phyloP scores from a whole-genome alignment of 2,888 invertebrate genomes.

The Drosophila vallismaia region DNA sequence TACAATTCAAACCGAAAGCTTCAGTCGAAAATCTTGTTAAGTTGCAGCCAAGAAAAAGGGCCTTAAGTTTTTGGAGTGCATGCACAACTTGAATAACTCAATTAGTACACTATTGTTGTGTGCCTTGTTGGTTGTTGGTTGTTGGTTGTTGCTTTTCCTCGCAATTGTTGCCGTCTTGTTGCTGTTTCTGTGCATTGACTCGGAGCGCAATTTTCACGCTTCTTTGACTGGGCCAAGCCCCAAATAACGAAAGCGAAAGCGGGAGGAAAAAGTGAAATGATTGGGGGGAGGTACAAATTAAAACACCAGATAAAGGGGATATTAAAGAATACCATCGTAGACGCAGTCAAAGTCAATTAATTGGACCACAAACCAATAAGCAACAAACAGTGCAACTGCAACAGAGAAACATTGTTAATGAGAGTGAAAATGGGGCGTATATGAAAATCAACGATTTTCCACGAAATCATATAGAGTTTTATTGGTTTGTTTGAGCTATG shows the following conservation, averaged over 20 bases:
- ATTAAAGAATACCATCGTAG: slow-evolving; percentile 5
- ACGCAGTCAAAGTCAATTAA: slow-evolving; percentile 11
- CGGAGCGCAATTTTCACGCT: slow-evolving; percentile 69
- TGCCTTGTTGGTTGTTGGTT: slow-evolving; percentile 2
- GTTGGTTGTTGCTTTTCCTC: slow-evolving; percentile 21
- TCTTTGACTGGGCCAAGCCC: slow-evolving; percentile 44
- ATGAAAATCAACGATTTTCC: too few relatives aligned
- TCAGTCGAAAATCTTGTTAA: slow-evolving; percentile 41
- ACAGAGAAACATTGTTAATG: slow-evolving; percentile 8
- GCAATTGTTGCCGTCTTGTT: slow-evolving; percentile 25
- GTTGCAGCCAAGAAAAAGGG: slow-evolving; percentile 23
- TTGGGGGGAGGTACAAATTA: slow-evolving; percentile 11
- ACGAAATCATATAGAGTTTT: too few relatives aligned
- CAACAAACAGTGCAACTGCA: slow-evolving; percentile 1
- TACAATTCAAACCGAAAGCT: not conserved
- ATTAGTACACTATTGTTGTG: slow-evolving; percentile 56
- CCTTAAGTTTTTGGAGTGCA: slow-evolving; percentile 38
- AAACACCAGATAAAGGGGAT: not conserved
- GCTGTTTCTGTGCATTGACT: slow-evolving; percentile 47
- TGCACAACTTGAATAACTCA: slow-evolving; percentile 68
- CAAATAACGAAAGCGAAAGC: slow-evolving; percentile 59
- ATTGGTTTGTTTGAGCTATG: too few relatives aligned
- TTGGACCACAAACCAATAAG: slow-evolving; percentile 16
- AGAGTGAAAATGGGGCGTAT: slow-evolving; percentile 45
- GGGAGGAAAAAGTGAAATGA: slow-evolving; percentile 59